Percentiles rank a stretch among this genome's conserved stretches.
These are phyloP conservation scores for Patella depressa DNA, from an alignment of 2,888 invertebrate species.

Conservation along the genomic window DNA sequence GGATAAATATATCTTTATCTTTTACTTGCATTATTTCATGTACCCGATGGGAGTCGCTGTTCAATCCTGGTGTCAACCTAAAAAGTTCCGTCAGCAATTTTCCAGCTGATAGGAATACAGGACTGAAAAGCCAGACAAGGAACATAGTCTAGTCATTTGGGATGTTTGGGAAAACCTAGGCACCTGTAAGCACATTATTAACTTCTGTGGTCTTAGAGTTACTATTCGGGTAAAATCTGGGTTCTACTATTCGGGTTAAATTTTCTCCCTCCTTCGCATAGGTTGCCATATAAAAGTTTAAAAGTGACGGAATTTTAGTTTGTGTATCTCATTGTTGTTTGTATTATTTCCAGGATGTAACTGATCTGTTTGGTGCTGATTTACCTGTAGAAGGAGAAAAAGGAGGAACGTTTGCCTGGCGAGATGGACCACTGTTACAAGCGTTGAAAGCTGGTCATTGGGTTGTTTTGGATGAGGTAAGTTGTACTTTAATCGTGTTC, in stretches of 20 bases:
- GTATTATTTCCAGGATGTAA: conserved; percentile 82
- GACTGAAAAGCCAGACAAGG: too few relatives aligned
- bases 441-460: conserved; percentile 94
- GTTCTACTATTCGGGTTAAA: too few relatives aligned
- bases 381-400: conserved; percentile 89
- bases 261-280: background rate
- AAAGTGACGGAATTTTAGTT: background rate
- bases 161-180: too few relatives aligned
- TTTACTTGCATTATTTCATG: too few relatives aligned
- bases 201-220: too few relatives aligned
- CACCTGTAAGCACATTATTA: too few relatives aligned
- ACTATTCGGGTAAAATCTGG: too few relatives aligned
- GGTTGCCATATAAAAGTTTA: background rate
- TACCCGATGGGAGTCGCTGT: too few relatives aligned
- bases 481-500: background rate
- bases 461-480: conserved; percentile 93
- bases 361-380: conserved; percentile 98
- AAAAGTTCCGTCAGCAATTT: too few relatives aligned
- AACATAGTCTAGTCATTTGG: too few relatives aligned
- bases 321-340: background rate
- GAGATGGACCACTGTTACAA: conserved; percentile 93
- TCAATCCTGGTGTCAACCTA: too few relatives aligned
- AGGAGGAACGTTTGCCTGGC: conserved; percentile 92
- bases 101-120: too few relatives aligned
- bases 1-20: conserved; percentile 45